Base-by-base conservation (phyloP, 2,888 invertebrate genomes). In the Salticus scenicus region DNA sequence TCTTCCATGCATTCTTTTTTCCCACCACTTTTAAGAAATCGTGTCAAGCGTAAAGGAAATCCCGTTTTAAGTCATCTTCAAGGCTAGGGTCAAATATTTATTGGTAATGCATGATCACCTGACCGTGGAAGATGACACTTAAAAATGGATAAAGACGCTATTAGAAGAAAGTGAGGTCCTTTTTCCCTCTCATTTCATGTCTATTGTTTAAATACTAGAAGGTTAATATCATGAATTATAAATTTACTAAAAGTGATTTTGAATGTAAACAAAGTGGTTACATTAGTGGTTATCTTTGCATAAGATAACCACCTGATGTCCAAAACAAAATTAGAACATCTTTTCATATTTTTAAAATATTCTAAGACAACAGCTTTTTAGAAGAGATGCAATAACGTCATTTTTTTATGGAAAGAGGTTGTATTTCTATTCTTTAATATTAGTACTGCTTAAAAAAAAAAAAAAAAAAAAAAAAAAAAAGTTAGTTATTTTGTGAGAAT, bases 101-200 rank as follows among this genome's bases (percentile, higher is more conserved):
- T 27, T 33, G 66, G 47, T 33, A 66, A 7, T 33, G 70, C 70
- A 17, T 41, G 42, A 17, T 17, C 42, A 66, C 27, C 33, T 20
- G 79, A 70, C 66, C 79, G 33, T 33, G 42, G 24, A 30, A 20
- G 64, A 72, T 72, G 66, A 33, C 79, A 47, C 37, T 70, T 47
- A 28, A 1, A 67, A 33, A 33, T 33, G 20, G 33, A 4, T 37
- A 71, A 64, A 42, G 27, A 28, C 64, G 24, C 37, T n/a, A 69
- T 69, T 47, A 64, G 31, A 41, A 37, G 41, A 30, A 41, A 74
- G 73, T 64, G 51, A 47, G 33, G 28, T 28, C n/a, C n/a, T n/a
- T n/a, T n/a, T n/a, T 57, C 37, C 33, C 77, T 70, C 28, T 27
- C 14, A 37, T 42, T 57, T 47, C 27, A 71, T 31, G 63, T 1